These are phyloP conservation scores for Parascotia fuliginaria DNA, from an alignment of 2,888 invertebrate genomes.

Conservation along the genomic window DNA sequence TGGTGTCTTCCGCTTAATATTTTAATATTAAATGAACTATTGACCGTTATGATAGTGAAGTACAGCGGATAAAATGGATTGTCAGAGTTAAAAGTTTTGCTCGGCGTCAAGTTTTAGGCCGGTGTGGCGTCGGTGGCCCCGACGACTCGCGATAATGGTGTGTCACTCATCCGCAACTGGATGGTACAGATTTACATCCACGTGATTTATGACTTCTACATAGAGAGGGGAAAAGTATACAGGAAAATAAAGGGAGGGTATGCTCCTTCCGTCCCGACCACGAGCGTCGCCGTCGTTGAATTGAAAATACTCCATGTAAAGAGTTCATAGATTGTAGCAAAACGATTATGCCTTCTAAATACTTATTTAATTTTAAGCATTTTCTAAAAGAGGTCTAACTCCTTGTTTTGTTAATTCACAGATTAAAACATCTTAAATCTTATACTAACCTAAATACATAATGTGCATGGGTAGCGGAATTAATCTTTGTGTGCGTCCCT, in stretches of 20 bases:
- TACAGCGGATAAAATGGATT: constrained; percentile 54
- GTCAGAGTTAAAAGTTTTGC: constrained; percentile 54
- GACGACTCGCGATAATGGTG: constrained; percentile 77
- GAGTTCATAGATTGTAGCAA: constrained; percentile 46
- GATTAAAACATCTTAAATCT: constrained; percentile 25
- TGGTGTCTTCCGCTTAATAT: constrained; percentile 20
- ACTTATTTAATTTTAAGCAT: not conserved
- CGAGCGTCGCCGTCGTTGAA: constrained; percentile 43
- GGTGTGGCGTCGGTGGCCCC: constrained; percentile 49
- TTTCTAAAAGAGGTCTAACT: not conserved
- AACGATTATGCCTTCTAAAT: constrained; percentile 22
- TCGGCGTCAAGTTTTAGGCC: constrained; percentile 71
- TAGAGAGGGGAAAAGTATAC: constrained; percentile 80
- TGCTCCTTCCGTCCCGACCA: constrained; percentile 38
- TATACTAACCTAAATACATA: constrained; percentile 37
- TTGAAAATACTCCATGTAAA: constrained; percentile 50
- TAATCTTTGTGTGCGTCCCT: constrained; percentile 39
- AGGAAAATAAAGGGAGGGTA: constrained; percentile 63
- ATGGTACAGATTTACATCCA: constrained; percentile 84
- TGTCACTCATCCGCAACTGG: constrained; percentile 82
- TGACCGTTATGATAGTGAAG: constrained; percentile 35
- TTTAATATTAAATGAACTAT: constrained; percentile 31
- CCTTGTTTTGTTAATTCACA: constrained; percentile 30
- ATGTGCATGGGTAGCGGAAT: constrained; percentile 31
- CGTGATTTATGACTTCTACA: constrained; percentile 85